phyloP scores from a whole-genome alignment of 2,113 vertebrate genomes.

The Gulo gulo region DNA sequence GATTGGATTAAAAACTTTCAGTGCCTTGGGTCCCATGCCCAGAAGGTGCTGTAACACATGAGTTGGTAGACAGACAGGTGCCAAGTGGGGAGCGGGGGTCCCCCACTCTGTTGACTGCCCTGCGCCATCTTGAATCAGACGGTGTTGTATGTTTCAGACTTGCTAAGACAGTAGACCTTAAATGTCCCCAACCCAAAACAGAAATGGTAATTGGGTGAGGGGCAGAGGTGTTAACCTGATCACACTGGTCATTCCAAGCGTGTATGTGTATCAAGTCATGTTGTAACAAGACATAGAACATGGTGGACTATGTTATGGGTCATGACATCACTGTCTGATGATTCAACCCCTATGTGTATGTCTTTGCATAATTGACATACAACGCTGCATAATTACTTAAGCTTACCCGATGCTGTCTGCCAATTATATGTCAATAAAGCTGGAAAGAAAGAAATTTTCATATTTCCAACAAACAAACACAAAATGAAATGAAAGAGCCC shows the following conservation, averaged over 20 bases:
- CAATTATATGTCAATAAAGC: neutral
- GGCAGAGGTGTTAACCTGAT: neutral
- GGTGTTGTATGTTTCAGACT: neutral
- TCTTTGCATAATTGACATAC: neutral
- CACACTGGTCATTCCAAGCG: neutral
- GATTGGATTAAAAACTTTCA: neutral
- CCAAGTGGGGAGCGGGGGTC: no score
- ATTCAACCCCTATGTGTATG: neutral
- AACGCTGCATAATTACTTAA: no score
- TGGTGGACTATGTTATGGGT: neutral
- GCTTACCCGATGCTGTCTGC: neutral
- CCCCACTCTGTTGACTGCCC: neutral
- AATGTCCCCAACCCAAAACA: neutral
- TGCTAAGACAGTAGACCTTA: neutral
- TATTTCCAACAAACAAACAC: neutral
- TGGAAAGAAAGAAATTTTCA: neutral
- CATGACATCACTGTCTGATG: neutral
- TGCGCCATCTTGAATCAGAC: neutral
- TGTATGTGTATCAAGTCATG: neutral
- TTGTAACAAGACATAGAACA: neutral
- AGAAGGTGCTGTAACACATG: neutral
- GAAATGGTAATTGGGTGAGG: neutral
- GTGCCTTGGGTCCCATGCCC: no score
- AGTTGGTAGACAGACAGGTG: neutral
- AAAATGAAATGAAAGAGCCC: neutral